Evolutionary conservation across 2,797 vertebrate genomes (phyloP), one percentile per base, ranked within the genome.

Genomic region (Mallotus villosus): DNA sequence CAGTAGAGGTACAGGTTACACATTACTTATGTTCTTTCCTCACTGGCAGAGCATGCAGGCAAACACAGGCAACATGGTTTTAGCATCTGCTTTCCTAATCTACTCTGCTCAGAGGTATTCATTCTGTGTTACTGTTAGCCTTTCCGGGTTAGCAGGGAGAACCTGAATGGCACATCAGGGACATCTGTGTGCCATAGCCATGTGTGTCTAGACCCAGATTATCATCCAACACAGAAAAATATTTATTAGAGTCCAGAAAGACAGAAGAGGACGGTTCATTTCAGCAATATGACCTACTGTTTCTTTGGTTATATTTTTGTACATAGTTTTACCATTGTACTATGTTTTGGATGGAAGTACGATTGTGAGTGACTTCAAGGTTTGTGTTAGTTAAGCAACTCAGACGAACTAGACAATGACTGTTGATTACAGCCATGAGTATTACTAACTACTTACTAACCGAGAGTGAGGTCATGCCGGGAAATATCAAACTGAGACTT

Each of bases 101-200:
- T 75, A 80, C 86, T 87, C 73, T 68, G 41, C 41, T 25, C 25
- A 25, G 80, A 83, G 71, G 84, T 85, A 76, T 85, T 87, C 86
- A 83, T 87, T 87, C 82, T 74, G 80, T 80, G 85, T 85, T 86
- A 90, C 83, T 86, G 85, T 86, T 85, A 82, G 77, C 74, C 75
- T 87, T 85, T 89, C 79, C 64, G 83, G 85, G 87, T 55, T 89
- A 85, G 86, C 86, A 87, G 81, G 84, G 80, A 85, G 81, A 83
- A 80, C 79, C 84, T 76, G 80, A 89, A 87, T 86, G 88, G 83
- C 87, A 84, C 90, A 91, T 87, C 62, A 1, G 85, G 86, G 90
- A 92, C 87, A 84, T 90, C 84, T 89, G 89, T 84, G 80, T 92
- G 87, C 85, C 84, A 82, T 70, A 78, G 79, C 90, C 90, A 93